Evolutionary conservation across 1,140 invertebrate species (phyloP), one percentile per base, ranked within the genome.

Genomic region (Ylistrum balloti): DNA sequence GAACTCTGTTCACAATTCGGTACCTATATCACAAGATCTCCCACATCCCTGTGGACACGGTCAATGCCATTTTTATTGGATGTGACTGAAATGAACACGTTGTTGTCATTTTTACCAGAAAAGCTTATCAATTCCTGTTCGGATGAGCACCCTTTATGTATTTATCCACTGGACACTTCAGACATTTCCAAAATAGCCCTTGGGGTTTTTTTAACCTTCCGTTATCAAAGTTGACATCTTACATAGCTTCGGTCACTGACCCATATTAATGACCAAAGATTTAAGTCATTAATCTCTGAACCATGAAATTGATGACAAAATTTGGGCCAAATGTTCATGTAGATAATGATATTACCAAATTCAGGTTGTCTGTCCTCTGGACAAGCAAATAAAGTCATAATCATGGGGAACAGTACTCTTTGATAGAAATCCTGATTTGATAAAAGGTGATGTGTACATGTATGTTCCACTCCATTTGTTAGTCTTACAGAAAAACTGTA

Each of bases 181-280:
- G n/a, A 28, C 56, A 74, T n/a, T 74, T 74, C 28, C 56, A 28
- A 74, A 74, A 74, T 74, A 28, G 22, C 56, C 56, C 56, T n/a
- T n/a, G 3, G 56, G 56, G 0, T n/a, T 74, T 74, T 74, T 74
- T 74, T 17, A 74, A 74, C 56, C 56, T 74, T 74, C 22, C n/a
- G 56, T 74, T 74, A 74, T 74, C 56, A 28, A n/a, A 74, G 56
- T 74, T 74, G 56, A 74, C 56, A 74, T 74, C 56, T 74, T 74
- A 74, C 56, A 74, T 74, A 74, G 56, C n/a, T 74, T 74, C 56
- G 56, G 56, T 74, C 56, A 74, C 20, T 74, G 56, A 74, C 56
- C 56, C 56, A 74, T 74, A 74, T n/a, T 28, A 74, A 74, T 74
- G 56, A 28, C 56, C n/a, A 74, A 74, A 74, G 20, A 74, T 74